Evolutionary conservation across 2,888 invertebrate species (phyloP).

Genomic region (Latrodectus elegans): DNA sequence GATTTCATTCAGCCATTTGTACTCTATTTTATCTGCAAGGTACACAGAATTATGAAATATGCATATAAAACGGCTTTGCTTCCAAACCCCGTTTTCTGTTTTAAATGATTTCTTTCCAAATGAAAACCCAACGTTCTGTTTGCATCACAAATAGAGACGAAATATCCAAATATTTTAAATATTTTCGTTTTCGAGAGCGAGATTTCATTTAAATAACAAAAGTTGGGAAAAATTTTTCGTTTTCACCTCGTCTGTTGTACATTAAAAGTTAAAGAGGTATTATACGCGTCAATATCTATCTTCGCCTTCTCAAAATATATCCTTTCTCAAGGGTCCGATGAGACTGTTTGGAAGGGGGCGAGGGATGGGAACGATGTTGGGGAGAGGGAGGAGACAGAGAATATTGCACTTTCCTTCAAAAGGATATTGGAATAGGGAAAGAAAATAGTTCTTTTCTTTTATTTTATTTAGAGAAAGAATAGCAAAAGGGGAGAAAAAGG

Average conservation of each 20-base stretch:
- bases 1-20: too few relatives aligned
- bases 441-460: constrained; percentile 35
- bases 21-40: too few relatives aligned
- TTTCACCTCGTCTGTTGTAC: constrained; percentile 8
- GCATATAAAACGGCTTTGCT: constrained; percentile 1
- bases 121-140: too few relatives aligned
- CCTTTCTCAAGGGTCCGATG: neutral
- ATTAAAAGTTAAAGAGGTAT: constrained; percentile 63
- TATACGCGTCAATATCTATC: constrained; percentile 19
- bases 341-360: neutral
- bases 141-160: too few relatives aligned
- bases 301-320: neutral
- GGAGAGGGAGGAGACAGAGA: constrained; percentile 16
- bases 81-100: neutral
- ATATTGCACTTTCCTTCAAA: constrained; percentile 52
- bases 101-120: neutral
- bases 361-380: neutral
- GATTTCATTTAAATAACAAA: constrained; percentile 58
- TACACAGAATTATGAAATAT: neutral
- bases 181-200: neutral
- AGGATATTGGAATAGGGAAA: constrained; percentile 52
- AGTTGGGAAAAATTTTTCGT: constrained; percentile 22
- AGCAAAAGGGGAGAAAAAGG: constrained; percentile 22
- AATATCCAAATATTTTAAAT: neutral
- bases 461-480: constrained; percentile 48